These are phyloP conservation scores for Caenorhabditis imperialis DNA, from an alignment of 2,888 invertebrate genomes.

Conservation along the genomic window DNA sequence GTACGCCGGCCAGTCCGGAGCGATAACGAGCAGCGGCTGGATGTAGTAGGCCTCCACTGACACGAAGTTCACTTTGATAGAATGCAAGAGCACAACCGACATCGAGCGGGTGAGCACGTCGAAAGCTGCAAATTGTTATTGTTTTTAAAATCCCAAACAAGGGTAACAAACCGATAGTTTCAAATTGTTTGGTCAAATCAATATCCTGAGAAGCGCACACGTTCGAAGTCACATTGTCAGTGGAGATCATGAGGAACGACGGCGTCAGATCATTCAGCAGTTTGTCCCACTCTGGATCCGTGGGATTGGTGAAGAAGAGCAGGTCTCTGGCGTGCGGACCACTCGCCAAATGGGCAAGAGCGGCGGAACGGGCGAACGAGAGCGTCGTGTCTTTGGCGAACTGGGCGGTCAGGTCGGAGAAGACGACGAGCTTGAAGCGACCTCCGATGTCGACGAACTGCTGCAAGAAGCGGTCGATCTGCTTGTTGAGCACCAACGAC, in stretches of 20 bases:
- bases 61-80: constrained; percentile 73
- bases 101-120: constrained; percentile 66
- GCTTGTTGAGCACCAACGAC: constrained; percentile 70
- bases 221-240: constrained; percentile 68
- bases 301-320: constrained; percentile 69
- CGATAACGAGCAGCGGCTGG: constrained; percentile 49
- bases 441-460: constrained; percentile 72
- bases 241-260: constrained; percentile 76
- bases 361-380: constrained; percentile 68
- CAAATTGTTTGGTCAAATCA: constrained; percentile 67
- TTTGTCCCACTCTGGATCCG: constrained; percentile 70
- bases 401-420: constrained; percentile 70
- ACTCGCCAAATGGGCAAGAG: constrained; percentile 63
- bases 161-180: constrained; percentile 71
- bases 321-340: constrained; percentile 59
- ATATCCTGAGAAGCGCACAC: constrained; percentile 66
- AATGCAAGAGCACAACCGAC: constrained; percentile 72
- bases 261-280: constrained; percentile 74
- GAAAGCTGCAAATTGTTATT: constrained; percentile 42
- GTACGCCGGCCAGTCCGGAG: constrained; percentile 68
- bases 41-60: constrained; percentile 73
- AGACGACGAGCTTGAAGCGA: constrained; percentile 74
- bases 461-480: constrained; percentile 73
- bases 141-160: neutral
- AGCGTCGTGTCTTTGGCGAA: constrained; percentile 72